These are phyloP conservation scores for Oncorhynchus clarkii DNA, from an alignment of 2,113 vertebrate genomes.

Conservation along the genomic window DNA sequence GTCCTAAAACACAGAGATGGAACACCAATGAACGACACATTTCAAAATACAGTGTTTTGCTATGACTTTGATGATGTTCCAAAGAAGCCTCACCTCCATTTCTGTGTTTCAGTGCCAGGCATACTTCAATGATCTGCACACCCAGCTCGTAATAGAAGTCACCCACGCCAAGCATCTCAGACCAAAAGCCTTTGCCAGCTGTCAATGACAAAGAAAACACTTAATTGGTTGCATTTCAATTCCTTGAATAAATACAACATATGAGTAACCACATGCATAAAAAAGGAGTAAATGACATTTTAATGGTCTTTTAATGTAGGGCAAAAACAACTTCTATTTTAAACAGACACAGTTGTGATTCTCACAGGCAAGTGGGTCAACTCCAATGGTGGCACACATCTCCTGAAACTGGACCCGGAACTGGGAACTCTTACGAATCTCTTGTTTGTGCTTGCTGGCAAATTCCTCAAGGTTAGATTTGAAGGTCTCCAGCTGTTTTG, in stretches of 20 bases:
- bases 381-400: conserved; percentile 96
- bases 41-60: not conserved
- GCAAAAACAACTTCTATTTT: too few relatives aligned
- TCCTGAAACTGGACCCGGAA: conserved; percentile 97
- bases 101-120: conserved; percentile 91
- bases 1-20: conserved; percentile 67
- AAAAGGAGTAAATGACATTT: too few relatives aligned
- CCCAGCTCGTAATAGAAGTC: conserved; percentile 98
- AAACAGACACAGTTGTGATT: not conserved
- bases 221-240: too few relatives aligned
- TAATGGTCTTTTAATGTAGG: too few relatives aligned
- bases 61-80: not conserved
- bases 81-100: conserved; percentile 85
- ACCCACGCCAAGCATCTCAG: conserved; percentile 95
- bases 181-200: conserved; percentile 99
- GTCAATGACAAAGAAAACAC: conserved; percentile 6
- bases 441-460: conserved; percentile 97
- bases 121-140: conserved; percentile 95
- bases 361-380: conserved; percentile 95
- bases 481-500: conserved; percentile 92
- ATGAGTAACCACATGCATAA: too few relatives aligned
- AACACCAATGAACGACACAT: not conserved
- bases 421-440: conserved; percentile 87
- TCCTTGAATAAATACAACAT: too few relatives aligned
- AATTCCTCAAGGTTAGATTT: conserved; percentile 93